Conservation (phyloP, 2,797 vertebrate genomes). For the Erpetoichthys calabaricus region DNA sequence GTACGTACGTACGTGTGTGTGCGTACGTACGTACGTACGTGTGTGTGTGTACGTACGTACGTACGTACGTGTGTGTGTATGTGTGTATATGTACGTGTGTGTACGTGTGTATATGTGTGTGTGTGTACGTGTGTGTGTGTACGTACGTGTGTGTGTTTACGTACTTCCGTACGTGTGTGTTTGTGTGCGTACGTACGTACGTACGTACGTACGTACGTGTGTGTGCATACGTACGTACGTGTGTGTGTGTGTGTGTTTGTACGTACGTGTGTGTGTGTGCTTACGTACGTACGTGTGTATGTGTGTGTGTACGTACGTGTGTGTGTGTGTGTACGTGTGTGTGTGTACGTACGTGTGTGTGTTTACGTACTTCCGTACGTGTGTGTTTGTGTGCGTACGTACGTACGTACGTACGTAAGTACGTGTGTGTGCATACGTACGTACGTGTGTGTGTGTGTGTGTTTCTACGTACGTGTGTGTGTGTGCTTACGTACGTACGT, state of each 20-base stretch:
- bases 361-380: too few relatives aligned
- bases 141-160: conserved; percentile 18
- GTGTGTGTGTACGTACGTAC: conserved; percentile 15
- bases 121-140: conserved; percentile 17
- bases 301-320: too few relatives aligned
- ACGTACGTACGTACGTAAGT: too few relatives aligned
- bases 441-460: too few relatives aligned
- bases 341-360: too few relatives aligned
- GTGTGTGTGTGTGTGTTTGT: background rate
- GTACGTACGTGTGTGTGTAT: background rate
- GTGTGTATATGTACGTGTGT: conserved; percentile 9
- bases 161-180: too few relatives aligned
- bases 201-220: conserved; percentile 18
- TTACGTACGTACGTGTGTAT: too few relatives aligned
- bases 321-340: too few relatives aligned
- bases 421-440: too few relatives aligned
- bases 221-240: conserved; percentile 12
- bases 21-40: conserved; percentile 34
- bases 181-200: conserved; percentile 24
- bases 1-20: conserved; percentile 35
- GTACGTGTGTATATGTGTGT: background rate
- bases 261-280: background rate
- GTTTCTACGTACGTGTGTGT: too few relatives aligned
- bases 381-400: too few relatives aligned
- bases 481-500: too few relatives aligned